Evolutionary conservation across 1,140 invertebrate species (phyloP).

Genomic region (Caligus rogercresseyi): DNA sequence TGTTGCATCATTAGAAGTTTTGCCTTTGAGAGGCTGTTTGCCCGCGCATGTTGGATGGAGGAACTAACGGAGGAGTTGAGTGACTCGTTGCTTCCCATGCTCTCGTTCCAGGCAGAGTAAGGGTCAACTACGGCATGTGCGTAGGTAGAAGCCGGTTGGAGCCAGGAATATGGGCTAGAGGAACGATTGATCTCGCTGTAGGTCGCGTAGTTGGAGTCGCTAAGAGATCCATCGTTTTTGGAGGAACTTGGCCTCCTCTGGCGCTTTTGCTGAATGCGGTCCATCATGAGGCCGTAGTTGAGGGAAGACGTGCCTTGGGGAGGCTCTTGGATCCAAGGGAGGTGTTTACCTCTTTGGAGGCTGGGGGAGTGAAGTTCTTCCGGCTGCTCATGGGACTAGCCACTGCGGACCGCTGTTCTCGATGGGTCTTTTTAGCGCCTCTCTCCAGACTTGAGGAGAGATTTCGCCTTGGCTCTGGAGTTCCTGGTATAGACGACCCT

Average conservation of each 20-base stretch:
- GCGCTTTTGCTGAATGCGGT: constrained; percentile 22
- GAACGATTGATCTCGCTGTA: constrained; percentile 31
- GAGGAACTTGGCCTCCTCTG: constrained; percentile 22
- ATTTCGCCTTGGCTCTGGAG: constrained; percentile 4
- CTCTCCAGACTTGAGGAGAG: neutral
- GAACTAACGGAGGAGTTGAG: constrained; percentile 47
- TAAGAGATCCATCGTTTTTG: constrained; percentile 44
- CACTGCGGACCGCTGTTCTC: neutral
- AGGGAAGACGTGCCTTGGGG: constrained; percentile 36
- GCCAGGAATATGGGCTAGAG: constrained; percentile 38
- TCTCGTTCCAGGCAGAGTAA: constrained; percentile 24
- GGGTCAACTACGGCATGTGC: neutral
- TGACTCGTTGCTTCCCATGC: constrained; percentile 44
- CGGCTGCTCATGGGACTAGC: neutral
- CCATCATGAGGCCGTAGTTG: constrained; percentile 34
- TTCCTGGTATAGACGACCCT: constrained; percentile 4
- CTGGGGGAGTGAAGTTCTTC: neutral
- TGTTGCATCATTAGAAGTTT: constrained; percentile 40
- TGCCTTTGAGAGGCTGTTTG: constrained; percentile 54
- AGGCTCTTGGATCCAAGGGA: constrained; percentile 36
- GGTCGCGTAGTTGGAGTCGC: constrained; percentile 43
- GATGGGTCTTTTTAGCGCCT: neutral
- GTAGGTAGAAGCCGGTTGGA: constrained; percentile 24
- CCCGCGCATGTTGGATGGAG: constrained; percentile 46
- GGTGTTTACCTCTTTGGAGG: neutral